Evolutionary conservation across 2,797 vertebrate genomes (phyloP).

Genomic region (Chaunax sp.): DNA sequence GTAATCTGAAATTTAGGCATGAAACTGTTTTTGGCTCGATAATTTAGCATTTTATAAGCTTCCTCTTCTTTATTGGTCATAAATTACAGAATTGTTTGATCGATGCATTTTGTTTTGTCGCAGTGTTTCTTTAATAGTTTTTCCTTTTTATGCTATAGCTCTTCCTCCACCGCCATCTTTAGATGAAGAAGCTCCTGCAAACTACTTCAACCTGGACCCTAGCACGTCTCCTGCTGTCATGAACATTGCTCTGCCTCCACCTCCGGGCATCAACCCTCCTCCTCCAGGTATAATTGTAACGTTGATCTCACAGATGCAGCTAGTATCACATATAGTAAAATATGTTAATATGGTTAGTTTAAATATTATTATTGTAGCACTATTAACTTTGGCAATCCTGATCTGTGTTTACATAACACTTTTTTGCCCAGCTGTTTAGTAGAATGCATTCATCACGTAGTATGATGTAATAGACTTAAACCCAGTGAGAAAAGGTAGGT

Average conservation of each 20-base stretch:
- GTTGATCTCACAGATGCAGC: not conserved
- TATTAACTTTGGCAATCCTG: no score
- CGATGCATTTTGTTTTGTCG: not conserved
- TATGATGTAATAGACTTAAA: not conserved
- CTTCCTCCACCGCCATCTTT: conserved; percentile 93
- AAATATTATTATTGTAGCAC: no score
- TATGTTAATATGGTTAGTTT: no score
- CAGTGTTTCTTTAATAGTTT: not conserved
- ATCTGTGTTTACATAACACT: no score
- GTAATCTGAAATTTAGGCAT: no score
- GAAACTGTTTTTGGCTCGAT: no score
- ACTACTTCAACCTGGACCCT: conserved; percentile 97
- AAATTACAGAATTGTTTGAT: no score
- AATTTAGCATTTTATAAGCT: no score
- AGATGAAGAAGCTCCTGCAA: conserved; percentile 93
- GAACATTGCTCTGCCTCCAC: conserved; percentile 94
- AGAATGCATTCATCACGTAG: not conserved
- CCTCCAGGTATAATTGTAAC: conserved; percentile 87
- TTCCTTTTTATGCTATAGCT: conserved; percentile 77
- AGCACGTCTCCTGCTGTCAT: conserved; percentile 91
- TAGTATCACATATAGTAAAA: not conserved
- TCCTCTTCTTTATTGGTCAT: no score
- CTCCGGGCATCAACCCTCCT: conserved; percentile 94
- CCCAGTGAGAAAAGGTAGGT: not conserved
- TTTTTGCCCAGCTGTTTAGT: no score